Conservation (phyloP, 2,797 vertebrate species). For the Diplodus puntazzo region DNA sequence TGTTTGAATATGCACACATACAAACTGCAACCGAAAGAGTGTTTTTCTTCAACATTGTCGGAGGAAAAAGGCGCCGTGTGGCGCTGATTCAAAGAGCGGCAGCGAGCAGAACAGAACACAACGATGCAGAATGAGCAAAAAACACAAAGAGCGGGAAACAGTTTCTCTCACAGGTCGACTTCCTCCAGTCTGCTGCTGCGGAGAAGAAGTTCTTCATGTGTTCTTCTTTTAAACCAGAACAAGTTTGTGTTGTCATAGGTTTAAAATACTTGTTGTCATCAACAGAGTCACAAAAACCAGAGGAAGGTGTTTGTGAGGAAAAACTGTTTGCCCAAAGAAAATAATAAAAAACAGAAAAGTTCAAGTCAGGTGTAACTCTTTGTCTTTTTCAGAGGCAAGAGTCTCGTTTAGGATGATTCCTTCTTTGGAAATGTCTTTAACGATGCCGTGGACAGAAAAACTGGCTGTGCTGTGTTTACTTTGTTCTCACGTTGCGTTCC, state of each 20-base stretch:
- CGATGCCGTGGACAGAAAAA: conserved; percentile 21
- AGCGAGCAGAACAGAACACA: conserved; percentile 30
- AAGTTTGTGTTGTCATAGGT: background rate
- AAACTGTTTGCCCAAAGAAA: conserved; percentile 6
- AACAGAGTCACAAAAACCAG: conserved; percentile 5
- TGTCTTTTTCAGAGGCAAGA: conserved; percentile 14
- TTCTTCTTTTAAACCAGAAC: background rate
- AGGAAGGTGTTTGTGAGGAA: conserved; percentile 4
- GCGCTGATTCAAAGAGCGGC: conserved; percentile 71
- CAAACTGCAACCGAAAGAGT: conserved; percentile 61
- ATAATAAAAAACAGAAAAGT: conserved; percentile 19
- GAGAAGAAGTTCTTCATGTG: background rate
- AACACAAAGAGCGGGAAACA: conserved; percentile 15
- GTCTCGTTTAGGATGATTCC: conserved; percentile 49
- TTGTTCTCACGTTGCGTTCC: background rate
- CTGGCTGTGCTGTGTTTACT: background rate
- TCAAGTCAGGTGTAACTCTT: conserved; percentile 61
- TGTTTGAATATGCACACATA: conserved; percentile 61
- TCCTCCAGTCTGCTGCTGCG: conserved; percentile 6
- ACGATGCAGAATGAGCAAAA: conserved; percentile 24
- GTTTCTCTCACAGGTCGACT: background rate
- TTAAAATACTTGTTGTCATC: background rate
- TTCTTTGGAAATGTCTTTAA: conserved; percentile 74
- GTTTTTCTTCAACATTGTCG: conserved; percentile 62
- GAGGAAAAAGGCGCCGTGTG: conserved; percentile 52